These are phyloP conservation scores for Amphimallon solstitiale DNA, from an alignment of 2,888 invertebrate genomes.

Conservation along the genomic window DNA sequence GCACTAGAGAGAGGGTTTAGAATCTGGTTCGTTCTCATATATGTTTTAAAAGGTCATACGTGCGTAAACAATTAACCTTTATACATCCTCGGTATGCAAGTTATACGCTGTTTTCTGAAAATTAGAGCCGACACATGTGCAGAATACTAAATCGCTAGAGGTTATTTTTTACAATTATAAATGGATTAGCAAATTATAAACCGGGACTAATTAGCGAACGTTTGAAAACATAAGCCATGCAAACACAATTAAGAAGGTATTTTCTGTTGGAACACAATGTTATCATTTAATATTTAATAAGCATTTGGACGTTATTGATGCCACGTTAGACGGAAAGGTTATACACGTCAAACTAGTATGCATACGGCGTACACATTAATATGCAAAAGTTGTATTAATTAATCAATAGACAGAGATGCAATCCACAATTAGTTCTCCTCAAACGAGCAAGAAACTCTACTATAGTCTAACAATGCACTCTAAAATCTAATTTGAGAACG, in stretches of 20 bases:
- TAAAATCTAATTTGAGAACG: too few species aligned
- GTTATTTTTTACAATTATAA: slow-evolving; percentile 16
- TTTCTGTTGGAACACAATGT: too few species aligned
- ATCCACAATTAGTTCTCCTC: too few species aligned
- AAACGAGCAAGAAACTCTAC: too few species aligned
- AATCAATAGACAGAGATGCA: too few species aligned
- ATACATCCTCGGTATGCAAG: slow-evolving; percentile 8
- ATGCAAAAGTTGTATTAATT: too few species aligned
- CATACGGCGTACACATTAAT: too few species aligned
- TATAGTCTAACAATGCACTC: too few species aligned
- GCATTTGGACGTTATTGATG: too few species aligned
- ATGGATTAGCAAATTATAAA: slow-evolving; percentile 8
- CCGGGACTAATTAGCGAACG: not conserved
- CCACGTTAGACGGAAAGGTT: too few species aligned
- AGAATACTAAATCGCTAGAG: not conserved
- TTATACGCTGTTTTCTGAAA: slow-evolving; percentile 16
- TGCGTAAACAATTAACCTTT: slow-evolving; percentile 33
- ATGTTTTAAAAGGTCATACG: slow-evolving; percentile 31
- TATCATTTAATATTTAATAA: too few species aligned
- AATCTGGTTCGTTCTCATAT: slow-evolving; percentile 15
- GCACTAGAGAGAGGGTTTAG: not conserved
- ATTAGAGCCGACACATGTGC: slow-evolving; percentile 10
- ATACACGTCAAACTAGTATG: too few species aligned
- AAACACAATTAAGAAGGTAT: not conserved
- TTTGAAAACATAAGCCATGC: not conserved